phyloP scores from a whole-genome alignment of 1,140 invertebrate species.

The Drosophila neocordata region DNA sequence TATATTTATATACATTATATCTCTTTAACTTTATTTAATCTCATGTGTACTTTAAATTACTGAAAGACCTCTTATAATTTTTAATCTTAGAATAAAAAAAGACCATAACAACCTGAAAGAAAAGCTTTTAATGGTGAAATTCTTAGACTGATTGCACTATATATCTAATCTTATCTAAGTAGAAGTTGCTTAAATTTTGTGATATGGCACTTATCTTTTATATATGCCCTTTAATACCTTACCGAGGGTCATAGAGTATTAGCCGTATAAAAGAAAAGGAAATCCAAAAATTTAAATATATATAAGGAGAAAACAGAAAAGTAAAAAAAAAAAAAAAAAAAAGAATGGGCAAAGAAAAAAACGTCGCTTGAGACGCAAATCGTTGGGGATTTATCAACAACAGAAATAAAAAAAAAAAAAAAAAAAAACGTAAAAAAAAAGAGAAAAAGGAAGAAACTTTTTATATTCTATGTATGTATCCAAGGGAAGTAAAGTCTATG shows the following conservation, averaged over 20 bases:
- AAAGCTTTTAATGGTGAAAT: neutral
- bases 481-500: slow-evolving; percentile 33
- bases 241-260: slow-evolving; percentile 9
- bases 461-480: slow-evolving; percentile 31
- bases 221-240: slow-evolving; percentile 29
- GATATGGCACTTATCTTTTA: slow-evolving; percentile 2
- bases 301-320: slow-evolving; percentile 10
- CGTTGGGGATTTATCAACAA: slow-evolving; percentile 68
- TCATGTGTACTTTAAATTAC: neutral
- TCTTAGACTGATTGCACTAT: neutral
- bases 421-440: slow-evolving; percentile 33
- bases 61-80: neutral
- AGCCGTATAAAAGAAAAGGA: slow-evolving; percentile 33
- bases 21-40: no score
- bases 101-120: neutral
- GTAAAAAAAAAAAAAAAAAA: slow-evolving; percentile 19
- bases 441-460: slow-evolving; percentile 45
- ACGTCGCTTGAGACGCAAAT: slow-evolving; percentile 51
- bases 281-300: slow-evolving; percentile 66
- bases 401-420: slow-evolving; percentile 29
- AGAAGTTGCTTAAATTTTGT: neutral
- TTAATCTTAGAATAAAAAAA: neutral
- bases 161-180: neutral
- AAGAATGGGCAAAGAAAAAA: slow-evolving; percentile 32
- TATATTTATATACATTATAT: no score